Base-by-base conservation (phyloP, 2,797 vertebrate genomes). In the Meda fulgida region DNA sequence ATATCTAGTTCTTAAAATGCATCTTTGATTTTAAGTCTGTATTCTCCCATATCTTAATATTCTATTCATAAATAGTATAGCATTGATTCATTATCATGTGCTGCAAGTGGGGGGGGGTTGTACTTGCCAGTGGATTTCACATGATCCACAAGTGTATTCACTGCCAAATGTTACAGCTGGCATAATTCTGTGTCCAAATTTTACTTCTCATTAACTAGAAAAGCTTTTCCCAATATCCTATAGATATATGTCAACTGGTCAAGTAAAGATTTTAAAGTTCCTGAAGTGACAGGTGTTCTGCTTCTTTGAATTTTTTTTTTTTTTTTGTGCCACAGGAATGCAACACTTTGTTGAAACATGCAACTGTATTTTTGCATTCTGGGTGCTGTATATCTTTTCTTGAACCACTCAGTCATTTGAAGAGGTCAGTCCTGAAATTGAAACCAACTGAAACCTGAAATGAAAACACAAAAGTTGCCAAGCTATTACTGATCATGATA, bases 111-210 rank as follows among this genome's bases (percentile, higher is more conserved):
- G 29, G 48, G 46, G 13, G 5, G 11, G 3, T 34, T 67, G 70
- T 65, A 73, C 66, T 72, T 73, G 40, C 69, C 53, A 63, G 70
- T n/a, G 38, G 55, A 82, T 82, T 83, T 75, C 14, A 51, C 13
- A 26, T 82, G 38, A 73, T 82, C 53, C 69, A 63, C 36, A 60
- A 73, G 38, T 75, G 40, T 36, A 34, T 29, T 82, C 26, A 66
- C 63, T 51, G 78, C 78, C 78, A 80, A 80, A 67, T 67, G 51
- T 31, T 69, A 67, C 63, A 80, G 78, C 34, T 75, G 55, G 19
- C 38, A 34, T n/a, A 48, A 34, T 63, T 34, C 40, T 75, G 38
- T 48, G 29, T 83, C 43, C 36, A 43, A 21, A 83, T 75, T 83
- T 75, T 31, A 63, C 21, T 65, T 73, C 53, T 60, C 26, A 82